Conservation (phyloP, 2,797 vertebrate species). For the Acanthis flammea region DNA sequence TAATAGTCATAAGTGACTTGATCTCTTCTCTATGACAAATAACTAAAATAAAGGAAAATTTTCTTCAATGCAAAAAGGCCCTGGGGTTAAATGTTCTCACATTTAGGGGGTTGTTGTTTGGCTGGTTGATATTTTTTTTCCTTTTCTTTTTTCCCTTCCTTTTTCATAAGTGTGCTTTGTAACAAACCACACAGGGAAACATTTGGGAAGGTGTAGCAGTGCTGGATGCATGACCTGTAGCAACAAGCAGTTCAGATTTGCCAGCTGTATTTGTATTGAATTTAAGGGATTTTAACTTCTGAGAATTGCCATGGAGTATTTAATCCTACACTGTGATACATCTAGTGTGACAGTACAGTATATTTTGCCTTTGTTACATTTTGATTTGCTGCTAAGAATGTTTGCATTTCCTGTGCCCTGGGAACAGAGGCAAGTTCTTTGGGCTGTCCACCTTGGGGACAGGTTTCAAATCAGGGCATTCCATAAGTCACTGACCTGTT, state of each 20-base stretch:
- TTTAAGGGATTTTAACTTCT: background rate
- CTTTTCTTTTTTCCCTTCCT: background rate
- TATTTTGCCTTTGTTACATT: background rate
- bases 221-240: background rate
- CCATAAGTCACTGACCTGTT: background rate
- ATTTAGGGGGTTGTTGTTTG: background rate
- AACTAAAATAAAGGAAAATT: background rate
- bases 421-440: background rate
- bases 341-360: background rate
- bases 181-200: background rate
- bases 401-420: background rate
- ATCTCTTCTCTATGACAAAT: slow-evolving; percentile 42
- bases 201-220: background rate
- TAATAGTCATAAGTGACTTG: slow-evolving; percentile 47
- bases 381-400: background rate
- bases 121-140: background rate
- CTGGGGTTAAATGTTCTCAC: slow-evolving; percentile 22
- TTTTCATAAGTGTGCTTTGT: background rate
- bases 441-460: background rate
- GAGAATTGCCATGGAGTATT: background rate
- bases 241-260: background rate
- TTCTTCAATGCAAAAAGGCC: background rate
- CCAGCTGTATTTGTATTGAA: background rate
- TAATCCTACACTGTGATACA: background rate
- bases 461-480: background rate